phyloP scores from a whole-genome alignment of 1,140 invertebrate species.

The Drosophila orosa region DNA sequence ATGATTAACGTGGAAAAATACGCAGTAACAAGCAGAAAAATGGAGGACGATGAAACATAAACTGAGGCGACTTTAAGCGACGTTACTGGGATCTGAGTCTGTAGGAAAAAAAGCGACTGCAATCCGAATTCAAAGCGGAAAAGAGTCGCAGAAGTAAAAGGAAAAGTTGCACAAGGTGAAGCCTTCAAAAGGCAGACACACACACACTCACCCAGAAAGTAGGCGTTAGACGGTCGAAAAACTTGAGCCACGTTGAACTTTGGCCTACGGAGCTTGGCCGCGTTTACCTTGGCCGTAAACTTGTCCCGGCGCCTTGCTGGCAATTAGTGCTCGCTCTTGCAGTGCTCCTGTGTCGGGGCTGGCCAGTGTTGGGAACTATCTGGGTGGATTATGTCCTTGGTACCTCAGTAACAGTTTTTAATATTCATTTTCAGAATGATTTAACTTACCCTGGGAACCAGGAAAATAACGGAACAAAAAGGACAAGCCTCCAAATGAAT shows the following conservation, averaged over 20 bases:
- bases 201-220: conserved; percentile 16
- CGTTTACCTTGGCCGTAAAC: conserved; percentile 80
- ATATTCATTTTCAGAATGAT: background rate
- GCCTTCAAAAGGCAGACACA: conserved; percentile 17
- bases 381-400: background rate
- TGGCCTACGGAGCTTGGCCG: conserved; percentile 61
- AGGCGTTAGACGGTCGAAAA: conserved; percentile 70
- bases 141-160: conserved; percentile 56
- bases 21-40: conserved; percentile 37
- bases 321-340: conserved; percentile 72
- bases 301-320: conserved; percentile 72
- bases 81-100: background rate
- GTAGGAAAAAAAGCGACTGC: background rate
- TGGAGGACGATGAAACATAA: conserved; percentile 28
- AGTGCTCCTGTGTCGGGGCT: conserved; percentile 3
- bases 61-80: conserved; percentile 34
- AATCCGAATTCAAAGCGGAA: conserved; percentile 34
- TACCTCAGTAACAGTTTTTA: background rate
- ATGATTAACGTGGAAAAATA: conserved; percentile 51
- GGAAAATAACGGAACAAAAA: background rate
- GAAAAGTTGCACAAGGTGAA: conserved; percentile 56
- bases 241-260: conserved; percentile 73
- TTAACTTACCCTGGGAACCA: background rate
- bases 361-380: background rate
- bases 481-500: background rate